Evolutionary conservation across 2,113 vertebrate genomes (phyloP).

Genomic region (Hystrix brachyura): DNA sequence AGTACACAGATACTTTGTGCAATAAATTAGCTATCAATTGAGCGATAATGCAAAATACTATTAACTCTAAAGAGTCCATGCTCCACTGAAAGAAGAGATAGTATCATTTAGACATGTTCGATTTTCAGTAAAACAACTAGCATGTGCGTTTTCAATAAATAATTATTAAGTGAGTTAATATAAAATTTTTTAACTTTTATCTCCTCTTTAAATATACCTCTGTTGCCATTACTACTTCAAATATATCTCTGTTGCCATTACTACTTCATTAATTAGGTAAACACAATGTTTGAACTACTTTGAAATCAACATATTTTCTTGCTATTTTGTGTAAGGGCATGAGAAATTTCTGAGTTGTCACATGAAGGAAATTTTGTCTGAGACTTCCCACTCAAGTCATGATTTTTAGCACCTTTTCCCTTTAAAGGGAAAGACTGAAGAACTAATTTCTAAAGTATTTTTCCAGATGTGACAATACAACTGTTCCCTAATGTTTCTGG

Average conservation of each 20-base stretch:
- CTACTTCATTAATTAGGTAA: background rate
- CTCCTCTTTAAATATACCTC: constrained; percentile 14
- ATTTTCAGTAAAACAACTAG: constrained; percentile 12
- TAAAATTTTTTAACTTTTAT: background rate
- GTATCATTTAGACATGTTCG: background rate
- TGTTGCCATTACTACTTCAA: background rate
- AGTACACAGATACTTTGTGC: background rate
- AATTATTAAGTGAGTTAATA: constrained; percentile 54
- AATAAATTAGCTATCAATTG: background rate
- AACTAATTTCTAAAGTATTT: constrained; percentile 57
- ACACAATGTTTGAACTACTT: background rate
- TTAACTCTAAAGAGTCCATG: background rate
- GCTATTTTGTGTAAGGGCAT: background rate
- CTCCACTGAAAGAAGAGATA: background rate
- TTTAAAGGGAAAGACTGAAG: background rate
- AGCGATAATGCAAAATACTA: background rate
- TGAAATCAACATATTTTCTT: constrained; percentile 42
- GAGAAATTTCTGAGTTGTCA: background rate
- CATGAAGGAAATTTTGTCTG: constrained; percentile 1
- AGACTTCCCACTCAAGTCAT: background rate
- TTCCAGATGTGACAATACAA: constrained; percentile 32
- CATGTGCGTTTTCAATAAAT: constrained; percentile 21
- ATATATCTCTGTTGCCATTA: background rate
- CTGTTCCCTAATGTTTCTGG: background rate
- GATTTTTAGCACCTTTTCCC: constrained; percentile 23